Evolutionary conservation across 2,888 invertebrate genomes (phyloP).

Genomic region (Schizaphis graminum): DNA sequence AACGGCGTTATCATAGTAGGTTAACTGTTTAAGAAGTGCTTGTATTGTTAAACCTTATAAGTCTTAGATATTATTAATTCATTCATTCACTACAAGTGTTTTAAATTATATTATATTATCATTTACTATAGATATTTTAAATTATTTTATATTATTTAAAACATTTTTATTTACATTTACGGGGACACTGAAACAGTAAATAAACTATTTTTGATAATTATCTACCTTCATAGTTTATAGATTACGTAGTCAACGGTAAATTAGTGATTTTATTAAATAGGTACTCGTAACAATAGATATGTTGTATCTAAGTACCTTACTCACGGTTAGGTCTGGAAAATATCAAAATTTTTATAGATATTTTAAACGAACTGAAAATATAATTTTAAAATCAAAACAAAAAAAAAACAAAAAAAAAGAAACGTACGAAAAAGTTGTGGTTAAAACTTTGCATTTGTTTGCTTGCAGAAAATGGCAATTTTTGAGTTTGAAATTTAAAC

Average conservation of each 20-base stretch:
- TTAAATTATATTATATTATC: too few species aligned
- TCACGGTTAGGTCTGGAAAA: not conserved
- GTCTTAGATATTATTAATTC: not conserved
- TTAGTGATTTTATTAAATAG: not conserved
- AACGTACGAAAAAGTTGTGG: not conserved
- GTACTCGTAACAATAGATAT: not conserved
- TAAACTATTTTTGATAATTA: too few species aligned
- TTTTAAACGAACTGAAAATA: not conserved
- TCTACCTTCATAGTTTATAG: not conserved
- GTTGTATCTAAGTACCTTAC: not conserved
- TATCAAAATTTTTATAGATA: too few species aligned
- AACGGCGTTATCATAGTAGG: not conserved
- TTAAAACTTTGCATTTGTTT: constrained; percentile 6
- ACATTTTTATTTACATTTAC: not conserved
- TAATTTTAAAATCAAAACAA: not conserved
- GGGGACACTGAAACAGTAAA: not conserved
- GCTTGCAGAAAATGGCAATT: not conserved
- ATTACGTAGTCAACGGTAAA: not conserved
- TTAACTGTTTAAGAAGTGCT: not conserved
- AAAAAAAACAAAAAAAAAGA: too few species aligned
- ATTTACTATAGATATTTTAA: not conserved
- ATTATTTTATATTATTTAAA: not conserved
- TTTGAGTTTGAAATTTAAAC: not conserved
- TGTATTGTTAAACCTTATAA: not conserved
- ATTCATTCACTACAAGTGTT: not conserved